These are phyloP conservation scores for Catostomus latipinnis DNA, from an alignment of 2,797 vertebrate genomes.

Conservation along the genomic window DNA sequence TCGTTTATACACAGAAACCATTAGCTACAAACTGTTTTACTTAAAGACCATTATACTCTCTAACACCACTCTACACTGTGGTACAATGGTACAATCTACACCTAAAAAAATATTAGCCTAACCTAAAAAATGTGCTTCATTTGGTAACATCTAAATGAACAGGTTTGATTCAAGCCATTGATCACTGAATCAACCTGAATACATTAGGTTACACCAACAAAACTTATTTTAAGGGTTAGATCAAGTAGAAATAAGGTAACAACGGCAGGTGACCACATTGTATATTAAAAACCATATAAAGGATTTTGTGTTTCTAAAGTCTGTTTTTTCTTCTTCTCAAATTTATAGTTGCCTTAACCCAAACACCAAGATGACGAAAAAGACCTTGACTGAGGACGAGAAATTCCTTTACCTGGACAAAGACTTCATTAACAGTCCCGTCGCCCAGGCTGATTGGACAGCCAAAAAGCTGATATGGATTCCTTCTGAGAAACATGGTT, in stretches of 20 bases:
- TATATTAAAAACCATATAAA: not conserved
- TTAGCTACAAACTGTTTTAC: not conserved
- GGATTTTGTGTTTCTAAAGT: not conserved
- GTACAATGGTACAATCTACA: no score
- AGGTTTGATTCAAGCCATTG: no score
- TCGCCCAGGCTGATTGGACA: slow-evolving; percentile 92
- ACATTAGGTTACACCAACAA: no score
- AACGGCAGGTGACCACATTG: not conserved
- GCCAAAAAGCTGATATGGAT: slow-evolving; percentile 95
- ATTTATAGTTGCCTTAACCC: slow-evolving; percentile 32
- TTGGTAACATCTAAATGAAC: no score
- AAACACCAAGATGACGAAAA: slow-evolving; percentile 81
- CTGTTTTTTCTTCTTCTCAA: not conserved
- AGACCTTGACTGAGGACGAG: slow-evolving; percentile 81
- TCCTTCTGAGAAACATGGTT: slow-evolving; percentile 93
- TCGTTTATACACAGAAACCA: not conserved
- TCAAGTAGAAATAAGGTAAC: no score
- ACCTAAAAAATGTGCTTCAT: no score
- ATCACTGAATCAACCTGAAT: no score
- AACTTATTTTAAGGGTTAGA: no score
- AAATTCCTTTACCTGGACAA: slow-evolving; percentile 93
- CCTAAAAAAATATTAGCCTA: no score
- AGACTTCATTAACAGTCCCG: slow-evolving; percentile 84
- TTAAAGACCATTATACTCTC: not conserved
- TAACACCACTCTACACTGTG: not conserved